phyloP scores from a whole-genome alignment of 2,888 invertebrate genomes.

The Deroplatys truncata region DNA sequence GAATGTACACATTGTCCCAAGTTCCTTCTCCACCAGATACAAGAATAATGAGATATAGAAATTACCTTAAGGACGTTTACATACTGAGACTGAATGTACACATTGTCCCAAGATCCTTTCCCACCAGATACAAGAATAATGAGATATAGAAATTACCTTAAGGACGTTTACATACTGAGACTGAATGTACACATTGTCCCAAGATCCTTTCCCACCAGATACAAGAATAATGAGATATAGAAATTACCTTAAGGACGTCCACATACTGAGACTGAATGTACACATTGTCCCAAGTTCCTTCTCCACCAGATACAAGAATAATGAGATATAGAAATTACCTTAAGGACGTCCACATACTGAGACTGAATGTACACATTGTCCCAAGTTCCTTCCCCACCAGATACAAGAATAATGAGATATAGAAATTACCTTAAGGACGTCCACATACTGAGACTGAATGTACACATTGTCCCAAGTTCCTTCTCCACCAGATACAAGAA shows the following conservation, averaged over 20 bases:
- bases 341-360: conserved; percentile 50
- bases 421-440: conserved; percentile 49
- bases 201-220: no score
- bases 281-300: conserved; percentile 44
- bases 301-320: no score
- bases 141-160: conserved; percentile 41
- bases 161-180: conserved; percentile 50
- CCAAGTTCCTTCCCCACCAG: no score
- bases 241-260: conserved; percentile 49
- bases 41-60: neutral
- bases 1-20: conserved; percentile 50
- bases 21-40: no score
- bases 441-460: conserved; percentile 49
- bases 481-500: no score
- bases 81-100: conserved; percentile 51
- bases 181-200: conserved; percentile 51
- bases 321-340: conserved; percentile 39
- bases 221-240: no score
- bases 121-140: no score
- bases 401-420: no score
- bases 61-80: conserved; percentile 49
- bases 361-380: conserved; percentile 52
- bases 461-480: conserved; percentile 46
- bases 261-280: conserved; percentile 51
- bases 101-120: conserved; percentile 43